Conservation (phyloP, 1,140 invertebrate species). For the Trichonephila clavata region DNA sequence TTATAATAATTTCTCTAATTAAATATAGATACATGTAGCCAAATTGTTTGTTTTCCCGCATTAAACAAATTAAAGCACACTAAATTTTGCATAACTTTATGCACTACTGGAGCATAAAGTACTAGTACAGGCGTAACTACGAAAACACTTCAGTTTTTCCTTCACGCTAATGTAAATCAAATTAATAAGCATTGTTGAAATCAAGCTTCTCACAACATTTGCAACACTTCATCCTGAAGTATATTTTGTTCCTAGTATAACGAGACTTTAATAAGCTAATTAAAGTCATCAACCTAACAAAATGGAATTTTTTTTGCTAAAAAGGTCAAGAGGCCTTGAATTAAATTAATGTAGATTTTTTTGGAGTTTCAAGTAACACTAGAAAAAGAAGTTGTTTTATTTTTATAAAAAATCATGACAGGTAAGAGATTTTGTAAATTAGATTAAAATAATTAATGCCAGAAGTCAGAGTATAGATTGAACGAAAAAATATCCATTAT, state of each 20-base stretch:
- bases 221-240: not conserved
- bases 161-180: not conserved
- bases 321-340: not conserved
- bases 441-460: too few relatives aligned
- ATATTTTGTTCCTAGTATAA: not conserved
- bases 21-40: too few relatives aligned
- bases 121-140: not conserved
- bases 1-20: too few relatives aligned
- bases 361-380: not conserved
- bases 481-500: too few relatives aligned
- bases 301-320: not conserved
- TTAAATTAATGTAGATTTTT: too few relatives aligned
- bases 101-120: not conserved
- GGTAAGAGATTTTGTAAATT: too few relatives aligned
- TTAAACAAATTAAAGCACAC: too few relatives aligned
- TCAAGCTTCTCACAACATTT: not conserved
- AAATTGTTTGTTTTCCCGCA: too few relatives aligned
- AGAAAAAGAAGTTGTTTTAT: too few relatives aligned
- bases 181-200: not conserved
- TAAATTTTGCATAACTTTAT: not conserved
- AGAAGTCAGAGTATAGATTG: too few relatives aligned
- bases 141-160: not conserved
- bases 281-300: not conserved
- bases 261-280: conserved; percentile 28
- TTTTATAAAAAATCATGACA: too few relatives aligned